Base-by-base conservation (phyloP, 2,888 invertebrate genomes). In the Agrochola litura region DNA sequence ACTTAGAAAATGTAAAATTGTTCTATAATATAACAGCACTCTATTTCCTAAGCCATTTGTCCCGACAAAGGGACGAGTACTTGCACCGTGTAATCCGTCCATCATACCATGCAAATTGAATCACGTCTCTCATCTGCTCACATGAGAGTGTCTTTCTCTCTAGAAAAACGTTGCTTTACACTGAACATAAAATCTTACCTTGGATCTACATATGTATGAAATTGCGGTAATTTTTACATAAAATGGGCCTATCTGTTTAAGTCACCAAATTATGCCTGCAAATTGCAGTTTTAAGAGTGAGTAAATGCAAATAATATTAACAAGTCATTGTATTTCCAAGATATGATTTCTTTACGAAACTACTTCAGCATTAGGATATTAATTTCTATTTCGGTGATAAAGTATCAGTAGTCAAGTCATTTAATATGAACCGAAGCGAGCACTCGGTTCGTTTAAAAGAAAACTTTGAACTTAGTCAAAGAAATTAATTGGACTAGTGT, bases 61-160 rank as follows among this genome's bases (percentile, higher is more conserved):
- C 86, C 78, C 84, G 85, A 89, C 89, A 90, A 92, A 90, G 88
- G 89, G 89, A 89, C 90, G 90, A 90, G 88, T 88, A 86, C 89
- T 90, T 90, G 88, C 89, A 87, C 87, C 91, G 89, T 89, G 93
- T 95, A 95, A 95, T 95, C 94, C 94, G 93, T 95, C 95, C 94
- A 94, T 95, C 95, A 94, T 91, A 91, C 89, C 92, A 95, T 95
- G 95, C 93, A 96, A 96, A 96, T 96, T 95, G 94, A 95, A 95
- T 95, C 96, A 96, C 95, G 95, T 94, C 94, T 93, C 92, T 94
- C 95, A 95, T 95, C 94, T 93, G 93, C 92, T 92, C 92, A 90
- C 91, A 92, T 89, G 92, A 91, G 86, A 89, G 91, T 92, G 91
- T 92, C 91, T 92, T 91, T 90, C 90, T 87, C 87, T 87, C 88